These are phyloP conservation scores for Chrysomallon squamiferum DNA, from an alignment of 1,140 invertebrate genomes.

Conservation along the genomic window DNA sequence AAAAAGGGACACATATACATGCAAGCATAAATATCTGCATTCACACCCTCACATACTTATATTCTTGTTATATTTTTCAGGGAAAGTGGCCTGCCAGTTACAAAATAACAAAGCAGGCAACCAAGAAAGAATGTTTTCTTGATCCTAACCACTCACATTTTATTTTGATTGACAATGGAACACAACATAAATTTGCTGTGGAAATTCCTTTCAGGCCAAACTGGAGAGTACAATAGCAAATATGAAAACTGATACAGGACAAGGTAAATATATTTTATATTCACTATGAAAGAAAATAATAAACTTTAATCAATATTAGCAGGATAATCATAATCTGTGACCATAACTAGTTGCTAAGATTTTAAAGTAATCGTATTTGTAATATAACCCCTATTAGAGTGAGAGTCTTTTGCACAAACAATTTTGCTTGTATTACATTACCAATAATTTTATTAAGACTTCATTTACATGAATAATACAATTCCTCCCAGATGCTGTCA, in stretches of 20 bases:
- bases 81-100: slow-evolving; percentile 54
- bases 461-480: no score
- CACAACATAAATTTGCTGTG: slow-evolving; percentile 50
- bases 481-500: slow-evolving; percentile 37
- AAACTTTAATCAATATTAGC: background rate
- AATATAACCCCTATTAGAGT: no score
- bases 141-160: slow-evolving; percentile 67
- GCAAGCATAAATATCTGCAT: background rate
- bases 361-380: no score
- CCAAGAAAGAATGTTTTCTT: slow-evolving; percentile 45
- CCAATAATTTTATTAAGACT: no score
- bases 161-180: slow-evolving; percentile 65
- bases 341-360: slow-evolving; percentile 1
- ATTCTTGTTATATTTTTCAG: no score
- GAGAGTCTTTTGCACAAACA: no score
- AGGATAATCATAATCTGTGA: background rate
- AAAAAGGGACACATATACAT: background rate
- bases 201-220: slow-evolving; percentile 58
- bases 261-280: slow-evolving; percentile 29
- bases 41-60: no score
- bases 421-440: no score
- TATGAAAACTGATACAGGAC: slow-evolving; percentile 41
- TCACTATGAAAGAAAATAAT: no score
- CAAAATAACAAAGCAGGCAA: slow-evolving; percentile 26
- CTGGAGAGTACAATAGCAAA: slow-evolving; percentile 54